These are phyloP conservation scores for Phallusia fumigata DNA, from an alignment of 23 tunicate species.

Conservation along the genomic window DNA sequence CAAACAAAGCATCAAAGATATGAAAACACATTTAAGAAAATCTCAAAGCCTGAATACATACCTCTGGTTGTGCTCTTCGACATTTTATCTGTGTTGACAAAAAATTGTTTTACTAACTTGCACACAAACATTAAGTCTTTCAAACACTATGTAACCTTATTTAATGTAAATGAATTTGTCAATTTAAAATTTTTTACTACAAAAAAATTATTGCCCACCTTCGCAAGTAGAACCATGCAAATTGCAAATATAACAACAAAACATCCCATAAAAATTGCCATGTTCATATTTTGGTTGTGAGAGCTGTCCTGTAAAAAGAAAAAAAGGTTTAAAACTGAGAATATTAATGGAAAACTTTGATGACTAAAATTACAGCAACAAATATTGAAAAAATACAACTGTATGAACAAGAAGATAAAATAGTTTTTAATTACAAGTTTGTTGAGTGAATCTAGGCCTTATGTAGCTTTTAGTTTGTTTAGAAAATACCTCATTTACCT, in stretches of 20 bases:
- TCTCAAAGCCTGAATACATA: not conserved
- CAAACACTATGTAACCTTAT: too few relatives aligned
- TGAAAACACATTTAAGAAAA: not conserved
- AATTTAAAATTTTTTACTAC: too few relatives aligned
- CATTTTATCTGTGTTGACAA: slow-evolving; percentile 34
- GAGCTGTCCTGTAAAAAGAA: slow-evolving; percentile 21
- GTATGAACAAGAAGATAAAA: too few relatives aligned
- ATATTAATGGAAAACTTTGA: too few relatives aligned
- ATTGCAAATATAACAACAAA: slow-evolving; percentile 33
- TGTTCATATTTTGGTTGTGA: slow-evolving; percentile 36
- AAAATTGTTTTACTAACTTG: not conserved
- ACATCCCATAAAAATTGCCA: slow-evolving; percentile 65
- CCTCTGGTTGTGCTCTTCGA: slow-evolving; percentile 40
- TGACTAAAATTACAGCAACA: not conserved
- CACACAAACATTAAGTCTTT: not conserved
- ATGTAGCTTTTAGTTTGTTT: not conserved
- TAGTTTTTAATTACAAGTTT: too few relatives aligned
- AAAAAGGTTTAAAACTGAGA: not conserved
- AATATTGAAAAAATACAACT: too few relatives aligned
- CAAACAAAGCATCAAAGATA: not conserved
- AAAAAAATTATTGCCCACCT: too few relatives aligned
- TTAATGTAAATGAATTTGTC: too few relatives aligned
- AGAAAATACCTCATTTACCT: not conserved
- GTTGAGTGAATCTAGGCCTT: not conserved
- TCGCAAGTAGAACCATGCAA: slow-evolving; percentile 19